These are phyloP conservation scores for Drosophila willistoni DNA, from an alignment of 1,140 invertebrate species.

Conservation along the genomic window DNA sequence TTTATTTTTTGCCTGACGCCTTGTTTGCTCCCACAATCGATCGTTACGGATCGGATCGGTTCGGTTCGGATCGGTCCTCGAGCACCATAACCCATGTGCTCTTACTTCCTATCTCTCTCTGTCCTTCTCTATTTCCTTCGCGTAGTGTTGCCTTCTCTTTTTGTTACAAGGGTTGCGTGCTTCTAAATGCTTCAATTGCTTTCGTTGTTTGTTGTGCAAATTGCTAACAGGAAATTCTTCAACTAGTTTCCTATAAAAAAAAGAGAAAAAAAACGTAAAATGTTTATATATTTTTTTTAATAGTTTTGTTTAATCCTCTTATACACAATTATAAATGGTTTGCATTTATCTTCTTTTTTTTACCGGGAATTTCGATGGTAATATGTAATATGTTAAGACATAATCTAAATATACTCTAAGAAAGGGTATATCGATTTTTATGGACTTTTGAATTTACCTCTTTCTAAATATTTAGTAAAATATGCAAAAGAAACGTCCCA, in stretches of 20 bases:
- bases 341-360: not conserved
- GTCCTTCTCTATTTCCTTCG: not conserved
- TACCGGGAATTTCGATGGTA: not conserved
- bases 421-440: too few species aligned
- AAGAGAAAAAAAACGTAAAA: slow-evolving; percentile 27
- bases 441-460: too few species aligned
- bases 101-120: not conserved
- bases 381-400: not conserved
- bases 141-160: slow-evolving; percentile 1
- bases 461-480: too few species aligned
- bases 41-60: slow-evolving; percentile 33
- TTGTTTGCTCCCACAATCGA: slow-evolving; percentile 57
- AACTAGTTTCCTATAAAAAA: slow-evolving; percentile 51
- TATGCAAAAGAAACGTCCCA: too few species aligned
- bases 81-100: slow-evolving; percentile 2
- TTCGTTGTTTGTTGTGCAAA: slow-evolving; percentile 44
- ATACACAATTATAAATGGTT: slow-evolving; percentile 38
- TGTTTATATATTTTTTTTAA: not conserved
- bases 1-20: slow-evolving; percentile 31
- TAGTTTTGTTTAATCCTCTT: not conserved
- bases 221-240: slow-evolving; percentile 51
- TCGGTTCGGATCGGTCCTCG: not conserved
- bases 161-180: slow-evolving; percentile 1
- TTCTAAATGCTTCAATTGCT: slow-evolving; percentile 32
- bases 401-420: too few species aligned